A percentile compares a stretch with the other conserved stretches of the same genome.
Evolutionary conservation across 1,140 invertebrate species (phyloP).

Genomic region (Chrysoperla carnea): DNA sequence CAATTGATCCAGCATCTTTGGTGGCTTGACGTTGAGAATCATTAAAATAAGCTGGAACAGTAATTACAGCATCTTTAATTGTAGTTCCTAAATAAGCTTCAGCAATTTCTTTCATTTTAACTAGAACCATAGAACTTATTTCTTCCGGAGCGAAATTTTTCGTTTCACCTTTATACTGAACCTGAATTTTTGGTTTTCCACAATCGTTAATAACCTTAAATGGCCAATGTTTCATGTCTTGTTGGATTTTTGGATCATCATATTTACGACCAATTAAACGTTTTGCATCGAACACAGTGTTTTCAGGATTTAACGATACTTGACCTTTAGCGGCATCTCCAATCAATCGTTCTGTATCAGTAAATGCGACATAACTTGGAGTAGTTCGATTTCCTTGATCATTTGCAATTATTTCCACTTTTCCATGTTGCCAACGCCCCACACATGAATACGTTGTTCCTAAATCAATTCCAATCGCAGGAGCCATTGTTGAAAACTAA

Average conservation of each 20-base stretch:
- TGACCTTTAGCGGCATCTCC: conserved; percentile 36
- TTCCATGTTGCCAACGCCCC: conserved; percentile 66
- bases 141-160: conserved; percentile 63
- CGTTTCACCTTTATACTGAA: conserved; percentile 50
- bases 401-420: conserved; percentile 86
- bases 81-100: conserved; percentile 29
- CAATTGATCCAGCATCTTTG: conserved; percentile 45
- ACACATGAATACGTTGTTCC: conserved; percentile 70
- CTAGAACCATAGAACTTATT: conserved; percentile 48
- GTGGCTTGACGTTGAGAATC: conserved; percentile 51
- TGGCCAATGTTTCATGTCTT: conserved; percentile 48
- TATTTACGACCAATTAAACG: conserved; percentile 43
- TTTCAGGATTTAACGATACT: conserved; percentile 46
- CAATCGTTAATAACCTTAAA: conserved; percentile 42
- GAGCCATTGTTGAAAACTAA: neutral
- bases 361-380: conserved; percentile 79
- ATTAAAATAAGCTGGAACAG: conserved; percentile 47
- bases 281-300: conserved; percentile 55
- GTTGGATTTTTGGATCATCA: conserved; percentile 49
- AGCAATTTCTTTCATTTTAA: conserved; percentile 39
- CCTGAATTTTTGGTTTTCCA: conserved; percentile 41
- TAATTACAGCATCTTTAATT: conserved; percentile 30
- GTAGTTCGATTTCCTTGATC: conserved; percentile 88
- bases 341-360: conserved; percentile 59
- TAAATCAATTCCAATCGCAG: conserved; percentile 57